Base-by-base conservation (phyloP, 2,113 vertebrate genomes). In the Pelecanoides urinatrix region DNA sequence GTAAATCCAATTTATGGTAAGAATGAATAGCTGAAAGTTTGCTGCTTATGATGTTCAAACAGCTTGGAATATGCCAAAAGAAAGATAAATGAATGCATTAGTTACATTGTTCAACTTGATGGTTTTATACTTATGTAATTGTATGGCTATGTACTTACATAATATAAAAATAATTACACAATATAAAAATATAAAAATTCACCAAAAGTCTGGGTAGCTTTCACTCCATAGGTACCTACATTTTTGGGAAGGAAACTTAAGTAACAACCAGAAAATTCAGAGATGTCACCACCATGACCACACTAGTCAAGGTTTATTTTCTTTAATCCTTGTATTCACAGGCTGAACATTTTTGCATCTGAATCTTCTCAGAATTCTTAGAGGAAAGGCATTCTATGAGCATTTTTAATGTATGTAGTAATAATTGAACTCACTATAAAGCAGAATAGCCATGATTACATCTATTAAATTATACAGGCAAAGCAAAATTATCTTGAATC, bases 171-270 rank as follows among this genome's bases (percentile, higher is more conserved):
- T 20, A n/a, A n/a, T n/a, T n/a, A n/a, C n/a, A n/a, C n/a, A n/a
- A n/a, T n/a, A n/a, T n/a, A n/a, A n/a, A n/a, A 77, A 78, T 12
- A n/a, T 15, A 49, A 87, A 87, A 63, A 59, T 20, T 42, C 30
- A 85, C 11, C 4, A 67, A 25, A 47, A 29, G 0, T 74, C 9
- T 73, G 6, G 47, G 34, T 26, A 58, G 9, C 1, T 81, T 87
- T 91, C 32, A 38, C 2, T 6, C 8, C 30, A 17, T 32, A 47
- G 2, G 8, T 52, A n/a, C 4, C 1, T 61, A 7, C 3, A 3
- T 25, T 95, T 79, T 52, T 58, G 21, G 36, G 29, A 40, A 29
- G 19, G 16, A 73, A 80, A 44, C 5, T 12, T 42, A 56, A 63
- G 8, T 36, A 79, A 52, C 8, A 65, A 44, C 7, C 7, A 62